These are phyloP conservation scores for Pygoscelis adeliae DNA, from an alignment of 2,113 vertebrate species.

Conservation along the genomic window DNA sequence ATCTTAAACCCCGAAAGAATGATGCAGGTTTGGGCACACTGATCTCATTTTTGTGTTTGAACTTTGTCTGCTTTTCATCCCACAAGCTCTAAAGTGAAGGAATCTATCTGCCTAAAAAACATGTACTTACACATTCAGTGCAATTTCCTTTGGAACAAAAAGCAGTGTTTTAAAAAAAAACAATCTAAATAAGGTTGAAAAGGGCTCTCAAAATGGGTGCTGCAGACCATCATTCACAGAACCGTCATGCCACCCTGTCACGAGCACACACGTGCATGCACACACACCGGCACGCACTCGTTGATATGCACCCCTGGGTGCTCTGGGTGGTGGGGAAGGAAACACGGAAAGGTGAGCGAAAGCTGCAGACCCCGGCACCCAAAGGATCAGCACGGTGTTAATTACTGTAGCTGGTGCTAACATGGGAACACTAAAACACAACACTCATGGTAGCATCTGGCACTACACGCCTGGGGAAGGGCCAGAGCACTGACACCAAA, in stretches of 20 bases:
- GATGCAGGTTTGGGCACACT: neutral
- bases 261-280: fast-evolving
- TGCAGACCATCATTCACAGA: neutral
- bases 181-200: conserved; percentile 47
- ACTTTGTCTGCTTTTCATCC: conserved; percentile 27
- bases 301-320: neutral
- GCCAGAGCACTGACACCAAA: neutral
- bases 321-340: neutral
- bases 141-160: conserved; percentile 65
- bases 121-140: conserved; percentile 67
- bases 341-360: fast-evolving
- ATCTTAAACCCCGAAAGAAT: neutral
- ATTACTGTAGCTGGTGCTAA: neutral
- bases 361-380: neutral
- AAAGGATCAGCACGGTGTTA: neutral
- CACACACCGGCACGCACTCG: fast-evolving
- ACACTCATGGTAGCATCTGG: neutral
- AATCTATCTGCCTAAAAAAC: conserved; percentile 62
- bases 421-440: neutral
- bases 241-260: neutral
- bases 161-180: neutral
- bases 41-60: neutral
- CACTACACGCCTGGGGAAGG: neutral
- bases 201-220: conserved; percentile 28
- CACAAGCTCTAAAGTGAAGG: conserved; percentile 68